These are phyloP conservation scores for Dromiciops gliroides DNA, from an alignment of 2,113 vertebrate genomes.

Conservation along the genomic window DNA sequence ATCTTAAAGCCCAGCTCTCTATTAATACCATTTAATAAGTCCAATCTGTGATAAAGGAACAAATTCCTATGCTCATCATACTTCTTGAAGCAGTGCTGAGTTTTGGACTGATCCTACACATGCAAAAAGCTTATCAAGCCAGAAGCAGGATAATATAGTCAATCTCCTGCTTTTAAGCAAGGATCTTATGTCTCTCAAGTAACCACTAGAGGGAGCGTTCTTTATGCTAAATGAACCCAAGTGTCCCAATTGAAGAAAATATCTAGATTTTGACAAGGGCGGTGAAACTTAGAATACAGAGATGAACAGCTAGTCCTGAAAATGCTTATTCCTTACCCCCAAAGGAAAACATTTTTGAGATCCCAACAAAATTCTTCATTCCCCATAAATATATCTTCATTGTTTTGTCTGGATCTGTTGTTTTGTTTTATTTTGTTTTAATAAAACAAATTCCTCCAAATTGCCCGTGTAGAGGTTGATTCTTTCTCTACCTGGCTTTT, in stretches of 20 bases:
- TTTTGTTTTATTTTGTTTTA: neutral
- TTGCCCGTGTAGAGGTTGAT: neutral
- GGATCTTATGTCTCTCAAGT: neutral
- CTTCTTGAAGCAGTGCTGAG: neutral
- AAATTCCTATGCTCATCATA: neutral
- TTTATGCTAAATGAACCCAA: neutral
- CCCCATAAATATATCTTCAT: neutral
- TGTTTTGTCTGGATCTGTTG: neutral
- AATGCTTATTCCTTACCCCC: neutral
- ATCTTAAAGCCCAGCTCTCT: too few species aligned
- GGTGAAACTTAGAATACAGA: neutral
- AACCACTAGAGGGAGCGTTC: neutral
- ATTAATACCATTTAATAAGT: neutral
- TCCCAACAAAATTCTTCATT: neutral
- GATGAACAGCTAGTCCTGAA: neutral
- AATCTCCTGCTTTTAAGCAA: neutral
- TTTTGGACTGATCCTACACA: neutral
- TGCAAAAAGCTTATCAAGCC: neutral
- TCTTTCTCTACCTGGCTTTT: neutral
- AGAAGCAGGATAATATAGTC: neutral
- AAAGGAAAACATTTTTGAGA: neutral
- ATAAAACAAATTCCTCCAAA: neutral
- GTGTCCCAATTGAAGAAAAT: neutral
- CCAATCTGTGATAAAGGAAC: neutral
- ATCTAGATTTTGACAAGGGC: neutral